Evolutionary conservation across 2,113 vertebrate genomes (phyloP), one percentile per base, ranked within the genome.

Genomic region (Elephantulus edwardii): DNA sequence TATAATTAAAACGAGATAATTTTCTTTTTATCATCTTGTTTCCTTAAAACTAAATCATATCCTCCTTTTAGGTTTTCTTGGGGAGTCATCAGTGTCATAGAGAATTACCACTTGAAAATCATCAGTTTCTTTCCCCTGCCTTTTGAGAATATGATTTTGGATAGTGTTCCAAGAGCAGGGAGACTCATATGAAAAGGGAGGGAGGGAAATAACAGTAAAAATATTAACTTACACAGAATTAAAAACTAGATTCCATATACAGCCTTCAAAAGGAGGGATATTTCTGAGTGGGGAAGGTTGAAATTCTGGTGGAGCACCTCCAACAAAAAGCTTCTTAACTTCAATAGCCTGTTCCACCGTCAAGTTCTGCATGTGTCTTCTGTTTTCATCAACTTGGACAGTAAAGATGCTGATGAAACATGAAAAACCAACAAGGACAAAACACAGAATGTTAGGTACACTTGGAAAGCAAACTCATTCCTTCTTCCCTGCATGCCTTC

Each of bases 191-290:
- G 10, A 7, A 28, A 56, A 40, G 48, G 28, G 56, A 44, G 20
- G 28, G 24, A 84, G 22, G 66, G 71, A 40, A 17, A 62, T 2
- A 13, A 12, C 42, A 62, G 26, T 19, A 26, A 28, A n/a, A 33
- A 71, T 30, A 92, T 44, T 70, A 56, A 97, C 98, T 95, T 98
- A 99, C 99, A 97, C 94, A 64, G 98, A 96, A 89, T 99, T 99
- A 96, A 99, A 97, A 93, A 99, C 98, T 46, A 99, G 98, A 92
- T 99, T 99, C 99, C 99, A 99, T 66, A 99, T 98, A 40, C 99
- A 99, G 87, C 99, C 99, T 90, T 99, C 97, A 93, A 99, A 99
- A 1, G 98, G 97, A 71, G 98, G 95, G 75, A 98, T 98, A 72
- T 96, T 98, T 92, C 98, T 98, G 97, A 99, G 95, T 19, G 98